A percentile compares a stretch with the other conserved stretches of the same genome.
These are phyloP conservation scores for Molossus alvarezi DNA, from an alignment of 2,797 vertebrate species.

Conservation along the genomic window DNA sequence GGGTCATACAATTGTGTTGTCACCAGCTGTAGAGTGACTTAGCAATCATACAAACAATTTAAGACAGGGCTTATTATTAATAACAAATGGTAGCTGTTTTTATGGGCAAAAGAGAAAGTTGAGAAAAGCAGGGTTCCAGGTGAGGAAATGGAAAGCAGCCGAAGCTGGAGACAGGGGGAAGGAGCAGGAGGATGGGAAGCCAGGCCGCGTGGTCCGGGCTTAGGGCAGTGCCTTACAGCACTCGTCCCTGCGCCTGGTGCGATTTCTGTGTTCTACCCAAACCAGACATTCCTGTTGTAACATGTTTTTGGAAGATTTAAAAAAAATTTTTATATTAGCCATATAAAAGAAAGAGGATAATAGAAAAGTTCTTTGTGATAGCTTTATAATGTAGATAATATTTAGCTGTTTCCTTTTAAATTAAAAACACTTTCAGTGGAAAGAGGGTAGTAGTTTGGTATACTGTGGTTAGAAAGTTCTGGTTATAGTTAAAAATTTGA, in stretches of 20 bases:
- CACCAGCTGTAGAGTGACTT: constrained; percentile 27
- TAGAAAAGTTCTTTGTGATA: constrained; percentile 32
- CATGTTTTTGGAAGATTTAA: not conserved
- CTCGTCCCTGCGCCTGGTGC: not conserved
- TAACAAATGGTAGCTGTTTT: not conserved
- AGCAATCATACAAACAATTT: constrained; percentile 19
- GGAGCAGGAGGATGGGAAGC: not conserved
- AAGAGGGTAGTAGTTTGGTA: not conserved
- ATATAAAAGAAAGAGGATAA: not conserved
- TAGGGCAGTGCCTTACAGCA: not conserved
- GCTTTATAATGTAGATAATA: constrained; percentile 46
- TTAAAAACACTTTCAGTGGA: not conserved
- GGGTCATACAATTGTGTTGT: not conserved
- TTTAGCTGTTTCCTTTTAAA: constrained; percentile 15
- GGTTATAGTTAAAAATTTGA: constrained; percentile 34
- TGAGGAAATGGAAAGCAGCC: not conserved
- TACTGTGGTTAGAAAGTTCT: constrained; percentile 28
- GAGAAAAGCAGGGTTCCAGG: not conserved
- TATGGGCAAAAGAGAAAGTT: not conserved
- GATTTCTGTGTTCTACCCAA: not conserved
- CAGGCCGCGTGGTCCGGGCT: not conserved
- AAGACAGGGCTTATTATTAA: constrained; percentile 46
- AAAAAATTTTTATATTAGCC: not conserved
- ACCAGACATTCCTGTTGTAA: not conserved
- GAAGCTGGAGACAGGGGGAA: not conserved